Evolutionary conservation across 2,113 vertebrate genomes (phyloP).

Genomic region (Merops nubicus): DNA sequence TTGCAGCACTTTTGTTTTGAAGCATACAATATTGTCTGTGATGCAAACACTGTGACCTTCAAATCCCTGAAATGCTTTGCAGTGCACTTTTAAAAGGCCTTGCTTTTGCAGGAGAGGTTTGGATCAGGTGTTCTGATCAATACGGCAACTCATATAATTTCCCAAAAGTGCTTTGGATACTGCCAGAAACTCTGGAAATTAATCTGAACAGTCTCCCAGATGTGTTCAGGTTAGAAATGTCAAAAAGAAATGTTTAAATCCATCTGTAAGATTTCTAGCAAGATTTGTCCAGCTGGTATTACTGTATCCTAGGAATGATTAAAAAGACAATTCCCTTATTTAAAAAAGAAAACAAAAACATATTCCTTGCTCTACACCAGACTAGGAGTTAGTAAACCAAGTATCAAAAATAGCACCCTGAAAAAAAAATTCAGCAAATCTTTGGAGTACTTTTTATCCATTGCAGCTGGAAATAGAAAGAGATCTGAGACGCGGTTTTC

Average conservation of each 20-base stretch:
- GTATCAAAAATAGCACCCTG: background rate
- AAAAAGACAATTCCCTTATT: background rate
- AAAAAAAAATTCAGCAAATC: background rate
- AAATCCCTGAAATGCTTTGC: conserved; percentile 17
- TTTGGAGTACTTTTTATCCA: background rate
- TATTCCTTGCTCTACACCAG: background rate
- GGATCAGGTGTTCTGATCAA: background rate
- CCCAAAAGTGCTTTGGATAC: background rate
- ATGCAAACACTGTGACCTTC: conserved; percentile 16
- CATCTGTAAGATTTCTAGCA: background rate
- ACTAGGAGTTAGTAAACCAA: background rate
- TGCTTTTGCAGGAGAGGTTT: background rate
- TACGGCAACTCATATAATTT: background rate
- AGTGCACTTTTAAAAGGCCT: background rate
- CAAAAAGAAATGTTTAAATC: background rate
- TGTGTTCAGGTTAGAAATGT: background rate
- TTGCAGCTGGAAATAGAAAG: background rate
- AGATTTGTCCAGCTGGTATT: background rate
- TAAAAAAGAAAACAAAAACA: background rate
- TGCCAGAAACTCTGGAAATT: background rate
- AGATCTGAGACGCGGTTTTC: background rate
- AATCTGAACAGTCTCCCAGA: background rate
- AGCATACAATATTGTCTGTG: background rate
- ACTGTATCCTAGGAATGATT: background rate
- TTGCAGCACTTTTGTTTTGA: conserved; percentile 24